Evolutionary conservation across 2,113 vertebrate species (phyloP), one percentile per base, ranked within the genome.

Genomic region (Oreochromis spilurus): DNA sequence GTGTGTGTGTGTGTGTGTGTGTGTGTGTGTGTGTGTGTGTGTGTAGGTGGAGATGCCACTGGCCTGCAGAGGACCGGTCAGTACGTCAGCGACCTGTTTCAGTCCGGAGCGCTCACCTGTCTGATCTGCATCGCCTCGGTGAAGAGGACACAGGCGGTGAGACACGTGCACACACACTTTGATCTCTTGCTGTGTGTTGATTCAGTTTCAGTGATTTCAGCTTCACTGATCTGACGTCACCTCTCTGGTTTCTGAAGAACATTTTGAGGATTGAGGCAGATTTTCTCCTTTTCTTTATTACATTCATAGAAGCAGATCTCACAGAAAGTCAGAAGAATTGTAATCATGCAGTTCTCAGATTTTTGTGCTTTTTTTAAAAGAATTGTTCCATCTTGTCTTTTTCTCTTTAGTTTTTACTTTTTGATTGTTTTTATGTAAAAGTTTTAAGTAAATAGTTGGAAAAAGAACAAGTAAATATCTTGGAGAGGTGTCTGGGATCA

Each of bases 51-150:
- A 36, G 98, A 99, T 87, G 89, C 83, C 52, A 95, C 92, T 29
- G 98, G 97, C 55, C 94, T 99, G 90, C 95, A 97, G 86, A 95
- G 97, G 70, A 99, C 98, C 0, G 97, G 97, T 40, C 98, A 98
- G 88, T 99, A 98, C 70, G 89, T 99, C 93, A 98, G 97, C 43
- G 98, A 99, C 43, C 97, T 98, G 88, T 99, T 99, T 84, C 98
- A 99, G 95, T 97, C 98, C 0, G 98, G 98, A 82, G 97, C 98
- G 9, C 95, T 99, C 88, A 99, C 98, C 1, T 99, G 99, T 88
- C 96, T 99, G 84, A 99, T 99, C 95, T 99, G 99, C 92, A 99
- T 99, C 91, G 97, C 97, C 83, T 99, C 98, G 1, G 97, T 99
- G 75, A 99, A 97, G 95, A 97, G 98, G 92, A 98, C 97, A 4